These are phyloP conservation scores for Campylorhamphus procurvoides DNA, from an alignment of 2,113 vertebrate species.

Conservation along the genomic window DNA sequence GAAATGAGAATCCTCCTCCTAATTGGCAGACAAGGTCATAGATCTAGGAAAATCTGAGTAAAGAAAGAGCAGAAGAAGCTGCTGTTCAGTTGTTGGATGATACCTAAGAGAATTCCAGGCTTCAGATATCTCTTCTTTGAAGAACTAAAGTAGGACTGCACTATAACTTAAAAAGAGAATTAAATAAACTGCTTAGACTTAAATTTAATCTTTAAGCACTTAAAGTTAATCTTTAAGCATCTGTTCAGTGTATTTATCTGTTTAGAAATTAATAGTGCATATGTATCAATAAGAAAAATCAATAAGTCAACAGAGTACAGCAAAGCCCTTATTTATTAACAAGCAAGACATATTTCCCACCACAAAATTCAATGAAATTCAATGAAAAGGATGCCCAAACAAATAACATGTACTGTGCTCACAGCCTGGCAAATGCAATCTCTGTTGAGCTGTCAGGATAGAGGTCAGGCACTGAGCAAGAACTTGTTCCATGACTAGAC, in stretches of 20 bases:
- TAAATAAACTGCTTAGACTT: not conserved
- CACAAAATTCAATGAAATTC: not conserved
- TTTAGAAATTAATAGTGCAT: not conserved
- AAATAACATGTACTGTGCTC: not conserved
- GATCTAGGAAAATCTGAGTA: not conserved
- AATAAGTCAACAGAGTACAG: not conserved
- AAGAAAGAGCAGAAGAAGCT: not conserved
- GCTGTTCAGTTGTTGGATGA: not conserved
- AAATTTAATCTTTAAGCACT: not conserved
- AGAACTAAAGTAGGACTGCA: not conserved
- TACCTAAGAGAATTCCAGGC: not conserved
- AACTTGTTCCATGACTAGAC: not conserved
- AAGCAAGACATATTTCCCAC: not conserved
- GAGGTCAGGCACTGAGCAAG: not conserved
- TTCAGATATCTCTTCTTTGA: not conserved
- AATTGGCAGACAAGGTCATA: not conserved
- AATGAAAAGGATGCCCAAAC: not conserved
- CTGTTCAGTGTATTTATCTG: not conserved
- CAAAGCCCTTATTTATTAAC: not conserved
- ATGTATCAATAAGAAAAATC: not conserved
- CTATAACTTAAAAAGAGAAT: not conserved
- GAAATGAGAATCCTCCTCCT: not conserved
- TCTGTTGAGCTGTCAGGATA: not conserved
- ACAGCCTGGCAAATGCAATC: not conserved
- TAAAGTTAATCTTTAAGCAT: not conserved